Evolutionary conservation across 2,797 vertebrate species (phyloP), one percentile per base, ranked within the genome.

Genomic region (Sphenopsis melanotis): DNA sequence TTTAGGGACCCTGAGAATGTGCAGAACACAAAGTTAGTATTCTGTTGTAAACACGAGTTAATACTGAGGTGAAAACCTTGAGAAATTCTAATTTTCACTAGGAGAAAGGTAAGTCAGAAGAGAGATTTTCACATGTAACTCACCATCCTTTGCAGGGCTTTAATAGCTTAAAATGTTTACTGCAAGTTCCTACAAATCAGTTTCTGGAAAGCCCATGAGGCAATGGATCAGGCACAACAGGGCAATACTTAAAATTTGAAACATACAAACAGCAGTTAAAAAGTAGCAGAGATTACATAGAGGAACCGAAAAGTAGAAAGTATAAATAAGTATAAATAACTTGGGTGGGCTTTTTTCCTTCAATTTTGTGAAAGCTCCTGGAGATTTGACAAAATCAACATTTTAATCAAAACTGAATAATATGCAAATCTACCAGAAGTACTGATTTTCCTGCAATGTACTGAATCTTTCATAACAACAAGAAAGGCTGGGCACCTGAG

Each of bases 271-370:
- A 52, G 16, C 20, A 37, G 2, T 41, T 37, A 37, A 74, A 55
- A 80, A 30, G 29, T 10, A 83, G 29, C 10, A 77, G 39, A 65
- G 39, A 69, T 66, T 37, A 34, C 0, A 2, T 0, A 44, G 30
- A 59, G 59, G 11, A 83, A 37, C 3, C 21, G 23, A 79, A 39
- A 42, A 78, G 9, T 16, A 55, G 53, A n/a, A n/a, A 55, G 52
- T 55, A 55, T n/a, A 53, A 53, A 53, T 53, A n/a, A 21, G 52
- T 20, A 12, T 22, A 4, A 63, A 52, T 56, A 83, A 49, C 11
- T 10, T 44, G 7, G 11, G 0, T 0, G 9, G 0, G 6, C n/a
- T 64, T 75, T 61, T 8, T 5, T 1, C 24, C n/a, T 75, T 34
- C 26, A 18, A 0, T 61, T 89, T 74, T 26, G 18, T 72, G 59